Percentiles rank a stretch among this genome's conserved stretches.
Conservation (phyloP, 2,888 invertebrate species). For the Luffia ferchaultella region DNA sequence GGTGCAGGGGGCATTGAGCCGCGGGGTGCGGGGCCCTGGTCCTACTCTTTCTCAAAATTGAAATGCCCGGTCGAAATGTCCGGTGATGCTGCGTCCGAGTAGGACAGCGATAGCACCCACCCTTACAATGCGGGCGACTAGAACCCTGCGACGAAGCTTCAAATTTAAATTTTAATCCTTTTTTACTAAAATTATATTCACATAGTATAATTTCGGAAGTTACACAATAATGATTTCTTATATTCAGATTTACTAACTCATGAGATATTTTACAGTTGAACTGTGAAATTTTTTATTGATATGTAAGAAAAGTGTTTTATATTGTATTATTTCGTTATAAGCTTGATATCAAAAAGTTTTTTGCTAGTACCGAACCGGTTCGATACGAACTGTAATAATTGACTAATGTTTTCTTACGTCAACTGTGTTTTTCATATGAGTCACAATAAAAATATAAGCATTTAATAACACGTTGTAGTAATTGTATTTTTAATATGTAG, state of each 20-base stretch:
- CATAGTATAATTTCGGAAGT: background rate
- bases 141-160: slow-evolving; percentile 51
- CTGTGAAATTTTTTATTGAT: background rate
- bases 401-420: background rate
- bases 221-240: slow-evolving; percentile 2
- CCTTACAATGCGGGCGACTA: slow-evolving; percentile 62
- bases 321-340: background rate
- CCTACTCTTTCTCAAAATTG: slow-evolving; percentile 68
- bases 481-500: too few relatives aligned
- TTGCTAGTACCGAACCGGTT: background rate
- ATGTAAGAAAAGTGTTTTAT: background rate
- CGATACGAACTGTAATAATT: background rate
- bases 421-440: background rate
- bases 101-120: slow-evolving; percentile 62
- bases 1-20: slow-evolving; percentile 33
- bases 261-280: background rate
- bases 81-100: slow-evolving; percentile 67
- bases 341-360: background rate
- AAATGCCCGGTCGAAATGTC: slow-evolving; percentile 69
- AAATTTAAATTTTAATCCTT: slow-evolving; percentile 26
- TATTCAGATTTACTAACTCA: slow-evolving; percentile 6
- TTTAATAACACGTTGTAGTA: too few relatives aligned
- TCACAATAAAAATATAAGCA: too few relatives aligned
- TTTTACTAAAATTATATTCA: slow-evolving; percentile 11
- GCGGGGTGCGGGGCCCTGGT: slow-evolving; percentile 45